Conservation (phyloP, 2,797 vertebrate genomes). For the Labroides dimidiatus region DNA sequence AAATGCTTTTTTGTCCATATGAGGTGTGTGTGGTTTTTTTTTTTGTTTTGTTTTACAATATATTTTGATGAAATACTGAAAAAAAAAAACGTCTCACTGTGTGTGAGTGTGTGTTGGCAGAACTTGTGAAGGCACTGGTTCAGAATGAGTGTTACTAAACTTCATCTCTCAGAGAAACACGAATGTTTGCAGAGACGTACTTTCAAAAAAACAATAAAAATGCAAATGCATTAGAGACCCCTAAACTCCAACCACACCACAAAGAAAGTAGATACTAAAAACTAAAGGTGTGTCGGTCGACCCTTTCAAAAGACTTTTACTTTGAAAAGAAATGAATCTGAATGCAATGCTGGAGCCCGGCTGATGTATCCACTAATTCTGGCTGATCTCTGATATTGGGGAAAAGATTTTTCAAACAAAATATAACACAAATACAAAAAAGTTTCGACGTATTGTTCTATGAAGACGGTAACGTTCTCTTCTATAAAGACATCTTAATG, state of each 20-base stretch:
- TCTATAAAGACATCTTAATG: too few relatives aligned
- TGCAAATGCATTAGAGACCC: conserved; percentile 13
- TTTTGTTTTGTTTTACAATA: conserved; percentile 61
- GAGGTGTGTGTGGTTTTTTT: conserved; percentile 73
- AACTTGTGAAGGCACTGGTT: conserved; percentile 67
- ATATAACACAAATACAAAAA: too few relatives aligned
- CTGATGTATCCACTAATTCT: too few relatives aligned
- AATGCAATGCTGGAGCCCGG: neutral
- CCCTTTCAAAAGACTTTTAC: too few relatives aligned
- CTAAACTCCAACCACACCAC: too few relatives aligned
- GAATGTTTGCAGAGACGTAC: conserved; percentile 36
- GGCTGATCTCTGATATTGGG: too few relatives aligned
- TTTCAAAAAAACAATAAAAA: conserved; percentile 39
- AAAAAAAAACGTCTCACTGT: conserved; percentile 61
- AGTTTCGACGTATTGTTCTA: too few relatives aligned
- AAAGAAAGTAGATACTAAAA: too few relatives aligned
- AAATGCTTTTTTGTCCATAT: conserved; percentile 57
- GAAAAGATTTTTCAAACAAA: too few relatives aligned
- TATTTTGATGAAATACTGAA: conserved; percentile 71
- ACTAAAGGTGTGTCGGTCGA: too few relatives aligned
- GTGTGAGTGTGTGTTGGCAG: conserved; percentile 48
- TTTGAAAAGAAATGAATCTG: neutral
- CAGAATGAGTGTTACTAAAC: conserved; percentile 51
- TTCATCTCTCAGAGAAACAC: conserved; percentile 59
- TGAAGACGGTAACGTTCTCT: too few relatives aligned